Percentiles rank a stretch among this genome's conserved stretches.
phyloP scores from a whole-genome alignment of 2,113 vertebrate genomes.

The Phodopus roborovskii region DNA sequence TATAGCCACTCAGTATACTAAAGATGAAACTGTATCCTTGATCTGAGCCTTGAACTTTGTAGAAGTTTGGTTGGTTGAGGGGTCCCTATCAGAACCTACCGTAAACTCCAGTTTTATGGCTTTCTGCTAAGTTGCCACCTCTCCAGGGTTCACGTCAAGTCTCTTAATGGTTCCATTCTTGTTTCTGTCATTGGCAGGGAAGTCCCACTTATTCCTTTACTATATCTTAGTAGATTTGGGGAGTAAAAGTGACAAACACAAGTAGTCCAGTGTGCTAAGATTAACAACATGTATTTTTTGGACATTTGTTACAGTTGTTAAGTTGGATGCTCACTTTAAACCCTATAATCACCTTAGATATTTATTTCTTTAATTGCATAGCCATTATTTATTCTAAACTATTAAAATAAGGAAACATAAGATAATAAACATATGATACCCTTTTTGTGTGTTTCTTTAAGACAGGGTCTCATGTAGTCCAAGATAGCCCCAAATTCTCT shows the following conservation, averaged over 20 bases:
- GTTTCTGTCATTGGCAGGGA: neutral
- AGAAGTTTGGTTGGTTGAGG: neutral
- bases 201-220: neutral
- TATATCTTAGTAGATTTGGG: neutral
- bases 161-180: neutral
- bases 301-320: constrained; percentile 7
- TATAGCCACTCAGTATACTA: neutral
- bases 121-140: constrained; percentile 4
- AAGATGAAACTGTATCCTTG: neutral
- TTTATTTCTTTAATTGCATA: constrained; percentile 2
- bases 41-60: neutral
- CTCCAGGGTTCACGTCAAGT: neutral
- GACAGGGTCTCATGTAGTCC: neutral
- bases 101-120: neutral
- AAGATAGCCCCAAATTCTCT: neutral
- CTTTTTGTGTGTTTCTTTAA: neutral
- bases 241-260: neutral
- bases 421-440: neutral
- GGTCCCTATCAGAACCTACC: neutral
- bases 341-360: neutral
- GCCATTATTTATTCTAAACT: constrained; percentile 33
- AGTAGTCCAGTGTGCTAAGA: neutral
- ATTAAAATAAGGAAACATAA: constrained; percentile 6
- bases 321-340: constrained; percentile 32
- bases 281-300: neutral